These are phyloP conservation scores for Marmota flaviventris DNA, from an alignment of 2,113 vertebrate species.

Conservation along the genomic window DNA sequence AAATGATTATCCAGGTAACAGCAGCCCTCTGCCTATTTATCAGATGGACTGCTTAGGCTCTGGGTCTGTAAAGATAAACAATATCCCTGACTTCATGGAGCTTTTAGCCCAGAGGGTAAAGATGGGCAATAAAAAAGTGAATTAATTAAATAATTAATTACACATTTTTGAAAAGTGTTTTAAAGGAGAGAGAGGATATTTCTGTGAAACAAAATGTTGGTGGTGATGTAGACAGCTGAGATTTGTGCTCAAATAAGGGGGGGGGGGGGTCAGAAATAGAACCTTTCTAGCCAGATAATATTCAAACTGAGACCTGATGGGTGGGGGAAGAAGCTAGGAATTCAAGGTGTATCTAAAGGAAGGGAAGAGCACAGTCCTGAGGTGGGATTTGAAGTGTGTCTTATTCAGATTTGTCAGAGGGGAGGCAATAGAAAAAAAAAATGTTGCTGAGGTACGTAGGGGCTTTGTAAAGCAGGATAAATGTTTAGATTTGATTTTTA, in stretches of 20 bases:
- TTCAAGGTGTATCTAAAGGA: neutral
- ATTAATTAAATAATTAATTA: neutral
- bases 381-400: neutral
- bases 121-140: neutral
- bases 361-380: neutral
- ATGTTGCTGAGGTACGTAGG: neutral
- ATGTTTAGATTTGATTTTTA: neutral
- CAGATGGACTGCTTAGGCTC: neutral
- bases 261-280: neutral
- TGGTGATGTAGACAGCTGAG: neutral
- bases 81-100: neutral
- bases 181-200: neutral
- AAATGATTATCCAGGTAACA: too few relatives aligned
- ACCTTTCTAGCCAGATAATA: neutral
- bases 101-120: neutral
- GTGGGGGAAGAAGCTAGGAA: neutral
- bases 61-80: neutral
- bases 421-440: neutral
- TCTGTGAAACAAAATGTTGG: neutral
- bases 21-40: neutral
- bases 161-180: neutral
- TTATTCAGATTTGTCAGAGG: neutral
- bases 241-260: neutral
- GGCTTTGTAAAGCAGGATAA: neutral
- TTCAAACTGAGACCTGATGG: neutral